Evolutionary conservation across 1,140 invertebrate species (phyloP).

Genomic region (Zaprionus gabonicus): DNA sequence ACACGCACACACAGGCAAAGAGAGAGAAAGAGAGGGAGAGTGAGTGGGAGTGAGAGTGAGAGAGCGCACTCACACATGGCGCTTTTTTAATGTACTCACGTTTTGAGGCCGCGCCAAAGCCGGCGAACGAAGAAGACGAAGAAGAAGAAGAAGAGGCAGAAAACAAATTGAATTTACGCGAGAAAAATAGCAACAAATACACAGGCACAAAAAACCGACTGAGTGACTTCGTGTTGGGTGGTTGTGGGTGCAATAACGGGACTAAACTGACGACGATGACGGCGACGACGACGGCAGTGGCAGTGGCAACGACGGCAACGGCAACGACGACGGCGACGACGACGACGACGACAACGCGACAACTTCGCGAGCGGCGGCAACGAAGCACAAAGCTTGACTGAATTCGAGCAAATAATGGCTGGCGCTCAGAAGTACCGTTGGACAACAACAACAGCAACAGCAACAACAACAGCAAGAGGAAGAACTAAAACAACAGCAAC

Average conservation of each 20-base stretch:
- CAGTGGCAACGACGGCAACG: background rate
- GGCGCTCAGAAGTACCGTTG: constrained; percentile 79
- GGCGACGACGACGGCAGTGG: background rate
- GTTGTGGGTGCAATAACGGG: constrained; percentile 44
- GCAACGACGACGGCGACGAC: constrained; percentile 5
- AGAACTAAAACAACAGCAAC: constrained; percentile 40
- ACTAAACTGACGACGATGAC: constrained; percentile 33
- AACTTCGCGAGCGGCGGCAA: constrained; percentile 77
- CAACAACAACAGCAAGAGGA: constrained; percentile 27
- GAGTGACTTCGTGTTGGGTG: constrained; percentile 3
- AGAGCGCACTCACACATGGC: constrained; percentile 2
- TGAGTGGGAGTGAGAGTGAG: background rate
- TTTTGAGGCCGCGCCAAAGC: constrained; percentile 57
- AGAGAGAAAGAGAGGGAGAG: background rate
- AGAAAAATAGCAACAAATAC: constrained; percentile 4
- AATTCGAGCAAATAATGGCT: constrained; percentile 70
- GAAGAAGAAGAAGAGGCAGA: background rate
- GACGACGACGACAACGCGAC: constrained; percentile 49
- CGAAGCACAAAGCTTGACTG: constrained; percentile 80
- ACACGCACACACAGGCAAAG: constrained; percentile 19
- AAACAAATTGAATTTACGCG: constrained; percentile 26
- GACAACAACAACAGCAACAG: constrained; percentile 63
- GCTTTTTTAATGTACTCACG: constrained; percentile 45
- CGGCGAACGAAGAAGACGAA: constrained; percentile 22
- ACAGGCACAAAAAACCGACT: background rate